Base-by-base conservation (phyloP, 1,140 invertebrate species). In the Augochlora pura region DNA sequence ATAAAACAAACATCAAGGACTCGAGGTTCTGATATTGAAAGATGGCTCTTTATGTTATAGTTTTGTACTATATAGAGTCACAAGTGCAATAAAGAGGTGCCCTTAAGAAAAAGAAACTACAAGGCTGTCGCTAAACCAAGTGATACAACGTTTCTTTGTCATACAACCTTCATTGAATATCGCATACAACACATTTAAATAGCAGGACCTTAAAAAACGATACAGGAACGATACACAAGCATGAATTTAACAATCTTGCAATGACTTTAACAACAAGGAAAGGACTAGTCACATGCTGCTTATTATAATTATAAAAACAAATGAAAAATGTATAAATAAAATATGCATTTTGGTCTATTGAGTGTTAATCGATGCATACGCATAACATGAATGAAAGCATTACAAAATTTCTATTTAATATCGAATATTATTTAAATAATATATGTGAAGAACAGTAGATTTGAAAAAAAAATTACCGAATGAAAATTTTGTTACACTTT, bases 1-100 rank as follows among this genome's bases (percentile, higher is more conserved):
- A 38, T 1, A 38, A 63, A 21, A 62, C 16, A 57, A 59, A 5
- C 49, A 70, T 63, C 21, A 14, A 65, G 2, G 4, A 64, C 8
- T 39, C 32, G 39, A 3, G 9, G 12, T 42, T 59, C 67, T 68
- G 16, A 32, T 59, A 38, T 62, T 6, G n/a, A 49, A 49, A 32
- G 38, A 42, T 54, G 38, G 32, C 21, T 57, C 42, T 46, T 57
- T 57, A n/a, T n/a, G n/a, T 57, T 64, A 65, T 1, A 66, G 21
- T 65, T n/a, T 46, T 6, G 16, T 57, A 39, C 46, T 54, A 6
- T 4, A 16, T 23, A 52, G 27, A 23, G 27, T 78, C 80, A 81
- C 75, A 81, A 81, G 80, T 81, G 80, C 80, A 81, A 78, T 71
- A 52, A 52, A 70, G 75, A 81, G 66, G 75, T 81, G 80, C 75